Evolutionary conservation across 2,888 invertebrate species (phyloP).

Genomic region (Diaphora mendica): DNA sequence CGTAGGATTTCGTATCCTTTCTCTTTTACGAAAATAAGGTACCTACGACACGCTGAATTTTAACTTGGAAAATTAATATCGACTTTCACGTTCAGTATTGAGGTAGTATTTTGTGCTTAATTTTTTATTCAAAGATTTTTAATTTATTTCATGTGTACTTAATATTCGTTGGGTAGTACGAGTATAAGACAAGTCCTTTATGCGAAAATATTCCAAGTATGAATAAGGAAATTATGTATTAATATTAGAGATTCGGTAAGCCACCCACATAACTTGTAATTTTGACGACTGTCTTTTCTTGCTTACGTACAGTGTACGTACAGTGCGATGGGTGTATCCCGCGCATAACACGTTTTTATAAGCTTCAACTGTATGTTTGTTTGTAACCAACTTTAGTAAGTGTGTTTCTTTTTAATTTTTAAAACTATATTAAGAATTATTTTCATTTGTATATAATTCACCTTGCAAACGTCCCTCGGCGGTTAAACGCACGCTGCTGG

Average conservation of each 20-base stretch:
- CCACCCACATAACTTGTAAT: background rate
- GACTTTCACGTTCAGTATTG: constrained; percentile 36
- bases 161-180: background rate
- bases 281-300: no score
- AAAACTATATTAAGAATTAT: no score
- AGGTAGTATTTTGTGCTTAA: constrained; percentile 9
- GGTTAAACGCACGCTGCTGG: no score
- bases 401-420: no score
- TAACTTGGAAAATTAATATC: constrained; percentile 58
- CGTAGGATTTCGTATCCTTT: constrained; percentile 61
- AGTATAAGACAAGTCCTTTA: background rate
- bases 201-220: background rate
- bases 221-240: background rate
- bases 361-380: no score
- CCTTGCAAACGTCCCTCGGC: no score
- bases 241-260: background rate
- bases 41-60: constrained; percentile 50
- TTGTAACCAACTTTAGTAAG: no score
- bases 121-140: constrained; percentile 1
- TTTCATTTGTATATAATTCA: no score
- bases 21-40: constrained; percentile 58
- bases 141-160: no score
- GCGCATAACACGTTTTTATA: no score
- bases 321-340: no score
- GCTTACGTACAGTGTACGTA: no score